A percentile compares a stretch with the other conserved stretches of the same genome.
phyloP scores from a whole-genome alignment of 92 coral and sea anemone genomes.

The Parazoanthus atlanticus region DNA sequence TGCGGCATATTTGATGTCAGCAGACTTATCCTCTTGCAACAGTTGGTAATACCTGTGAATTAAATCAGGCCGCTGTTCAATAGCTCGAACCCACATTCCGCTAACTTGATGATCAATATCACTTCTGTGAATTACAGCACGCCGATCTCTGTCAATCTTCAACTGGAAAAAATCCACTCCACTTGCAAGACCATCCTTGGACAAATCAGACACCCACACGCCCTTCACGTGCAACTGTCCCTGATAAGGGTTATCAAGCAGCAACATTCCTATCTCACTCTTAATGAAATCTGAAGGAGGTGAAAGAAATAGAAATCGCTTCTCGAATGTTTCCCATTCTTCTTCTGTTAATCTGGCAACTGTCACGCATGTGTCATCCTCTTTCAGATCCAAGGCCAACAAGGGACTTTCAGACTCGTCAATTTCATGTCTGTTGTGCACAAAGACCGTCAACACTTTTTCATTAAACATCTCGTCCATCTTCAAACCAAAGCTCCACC shows the following conservation, averaged over 20 bases:
- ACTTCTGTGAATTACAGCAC: constrained; percentile 62
- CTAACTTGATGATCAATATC: constrained; percentile 64
- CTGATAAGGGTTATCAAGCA: constrained; percentile 31
- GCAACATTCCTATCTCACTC: constrained; percentile 48
- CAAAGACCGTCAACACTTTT: constrained; percentile 61
- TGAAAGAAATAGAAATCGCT: constrained; percentile 53
- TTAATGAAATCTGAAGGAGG: constrained; percentile 52
- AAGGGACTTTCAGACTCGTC: constrained; percentile 26
- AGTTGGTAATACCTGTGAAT: constrained; percentile 50
- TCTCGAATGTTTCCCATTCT: constrained; percentile 46
- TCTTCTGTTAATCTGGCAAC: constrained; percentile 42
- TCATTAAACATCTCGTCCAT: constrained; percentile 53
- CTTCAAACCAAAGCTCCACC: constrained; percentile 58
- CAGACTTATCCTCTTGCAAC: constrained; percentile 37
- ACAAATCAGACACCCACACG: constrained; percentile 60
- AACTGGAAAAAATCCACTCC: constrained; percentile 59
- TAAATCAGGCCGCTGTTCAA: constrained; percentile 52
- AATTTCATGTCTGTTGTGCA: constrained; percentile 33
- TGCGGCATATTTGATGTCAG: constrained; percentile 57
- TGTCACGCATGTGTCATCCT: constrained; percentile 46
- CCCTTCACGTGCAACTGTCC: constrained; percentile 65
- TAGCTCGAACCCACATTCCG: constrained; percentile 66
- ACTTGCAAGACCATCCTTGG: constrained; percentile 58
- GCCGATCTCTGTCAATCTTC: constrained; percentile 61
- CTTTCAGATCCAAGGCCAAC: constrained; percentile 15